A percentile compares a stretch with the other conserved stretches of the same genome.
Evolutionary conservation across 2,113 vertebrate species (phyloP).

Genomic region (Dromas ardeola): DNA sequence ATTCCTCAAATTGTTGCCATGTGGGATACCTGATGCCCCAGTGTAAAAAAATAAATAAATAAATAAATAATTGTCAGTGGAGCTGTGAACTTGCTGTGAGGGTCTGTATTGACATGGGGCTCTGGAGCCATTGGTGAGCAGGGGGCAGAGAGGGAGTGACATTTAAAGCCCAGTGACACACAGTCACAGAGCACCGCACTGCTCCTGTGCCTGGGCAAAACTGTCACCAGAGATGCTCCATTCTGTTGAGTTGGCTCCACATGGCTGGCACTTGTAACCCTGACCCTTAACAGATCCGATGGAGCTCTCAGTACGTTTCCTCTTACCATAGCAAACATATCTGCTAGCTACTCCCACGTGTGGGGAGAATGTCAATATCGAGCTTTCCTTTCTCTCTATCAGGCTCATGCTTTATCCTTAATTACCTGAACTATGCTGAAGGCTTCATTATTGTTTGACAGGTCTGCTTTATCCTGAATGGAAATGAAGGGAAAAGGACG

Average conservation of each 20-base stretch:
- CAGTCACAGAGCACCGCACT: neutral
- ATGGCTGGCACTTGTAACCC: accelerated
- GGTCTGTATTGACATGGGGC: accelerated
- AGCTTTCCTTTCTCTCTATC: neutral
- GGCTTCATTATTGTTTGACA: neutral
- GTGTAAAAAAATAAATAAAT: neutral
- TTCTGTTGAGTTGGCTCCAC: accelerated
- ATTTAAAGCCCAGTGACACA: neutral
- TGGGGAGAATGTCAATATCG: neutral
- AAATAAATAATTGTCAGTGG: neutral
- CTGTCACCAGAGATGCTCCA: neutral
- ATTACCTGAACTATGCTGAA: neutral
- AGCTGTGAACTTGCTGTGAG: neutral
- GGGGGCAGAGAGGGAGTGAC: neutral
- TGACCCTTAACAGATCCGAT: neutral
- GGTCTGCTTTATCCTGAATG: neutral
- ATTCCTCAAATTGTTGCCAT: neutral
- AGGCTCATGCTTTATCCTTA: neutral
- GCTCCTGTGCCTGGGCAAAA: accelerated
- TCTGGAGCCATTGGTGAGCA: neutral
- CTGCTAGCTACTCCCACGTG: accelerated
- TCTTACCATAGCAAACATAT: neutral
- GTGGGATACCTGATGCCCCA: neutral
- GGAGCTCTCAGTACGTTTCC: neutral
- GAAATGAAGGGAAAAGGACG: neutral